Evolutionary conservation across 2,113 vertebrate genomes (phyloP), one percentile per base, ranked within the genome.

Genomic region (Mesoclemmys tuberculata): DNA sequence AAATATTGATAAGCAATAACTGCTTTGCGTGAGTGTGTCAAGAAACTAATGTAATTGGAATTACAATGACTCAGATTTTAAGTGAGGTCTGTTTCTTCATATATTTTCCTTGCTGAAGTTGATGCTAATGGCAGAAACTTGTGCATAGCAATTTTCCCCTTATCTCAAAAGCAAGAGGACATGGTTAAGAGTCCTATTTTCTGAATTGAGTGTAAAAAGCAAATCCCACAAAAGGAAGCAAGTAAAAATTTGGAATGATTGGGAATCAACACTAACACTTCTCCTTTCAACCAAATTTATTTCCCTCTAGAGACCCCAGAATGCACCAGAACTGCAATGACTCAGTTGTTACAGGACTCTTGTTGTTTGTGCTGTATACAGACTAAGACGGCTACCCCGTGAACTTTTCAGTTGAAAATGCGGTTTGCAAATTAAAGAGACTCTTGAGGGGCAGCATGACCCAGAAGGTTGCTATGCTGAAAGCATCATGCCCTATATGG

Each of bases 401-500:
- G n/a, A n/a, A n/a, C n/a, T n/a, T n/a, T n/a, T n/a, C n/a, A n/a
- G n/a, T n/a, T n/a, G n/a, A 58, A 10, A 10, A 1, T 11, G 3
- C 8, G 10, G 8, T 61, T 41, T 49, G 46, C 51, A 74, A 38
- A 38, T 4, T 71, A 9, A 61, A 35, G 46, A 54, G 21, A 79
- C 26, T 84, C 38, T 31, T 80, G 2, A 1, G 0, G 26, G 18
- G 24, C 8, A 38, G n/a, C 3, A 7, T 27, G 10, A 8, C 2
- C 0, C 8, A 46, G 22, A 24, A 5, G 16, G 6, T 0, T 21
- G 48, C 35, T 3, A 24, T 56, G n/a, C n/a, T 77, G 6, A 44
- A 68, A 18, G 48, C 0, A 0, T 55, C 80, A 38, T 75, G 48
- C 52, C 27, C 31, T 3, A 2, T 9, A 21, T 87, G 10, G 29